A percentile compares a stretch with the other conserved stretches of the same genome.
Conservation (phyloP, 2,113 vertebrate species). For the Hucho hucho region DNA sequence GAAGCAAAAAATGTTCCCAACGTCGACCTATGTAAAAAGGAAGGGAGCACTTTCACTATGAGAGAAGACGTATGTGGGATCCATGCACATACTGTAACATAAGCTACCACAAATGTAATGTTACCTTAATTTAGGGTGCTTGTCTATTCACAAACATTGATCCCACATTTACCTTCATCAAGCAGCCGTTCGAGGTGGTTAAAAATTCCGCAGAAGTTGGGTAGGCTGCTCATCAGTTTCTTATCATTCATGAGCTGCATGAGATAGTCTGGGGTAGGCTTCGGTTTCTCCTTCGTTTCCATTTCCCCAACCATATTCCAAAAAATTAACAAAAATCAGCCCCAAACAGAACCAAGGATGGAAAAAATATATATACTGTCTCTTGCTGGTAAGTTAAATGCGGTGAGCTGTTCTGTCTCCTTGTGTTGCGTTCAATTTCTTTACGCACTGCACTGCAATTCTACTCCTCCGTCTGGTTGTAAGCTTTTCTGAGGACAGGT, state of each 20-base stretch:
- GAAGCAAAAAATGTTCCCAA: neutral
- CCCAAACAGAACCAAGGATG: conserved; percentile 32
- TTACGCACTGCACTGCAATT: conserved; percentile 37
- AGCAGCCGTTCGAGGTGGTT: conserved; percentile 89
- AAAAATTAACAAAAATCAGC: conserved; percentile 26
- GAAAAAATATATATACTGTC: conserved; percentile 37
- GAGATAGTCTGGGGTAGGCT: conserved; percentile 88
- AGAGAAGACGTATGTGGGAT: neutral
- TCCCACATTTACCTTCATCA: conserved; percentile 79
- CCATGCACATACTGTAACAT: neutral
- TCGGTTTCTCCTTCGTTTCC: conserved; percentile 89
- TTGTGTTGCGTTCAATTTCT: conserved; percentile 26
- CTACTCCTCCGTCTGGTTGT: conserved; percentile 7
- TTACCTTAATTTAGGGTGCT: neutral
- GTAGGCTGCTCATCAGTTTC: conserved; percentile 91
- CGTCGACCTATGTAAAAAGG: neutral
- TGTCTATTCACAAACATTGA: neutral
- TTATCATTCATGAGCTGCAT: conserved; percentile 95
- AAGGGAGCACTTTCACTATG: neutral
- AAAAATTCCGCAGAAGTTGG: conserved; percentile 93
- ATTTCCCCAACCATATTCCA: conserved; percentile 91
- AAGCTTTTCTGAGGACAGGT: conserved; percentile 23
- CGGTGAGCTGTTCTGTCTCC: conserved; percentile 23
- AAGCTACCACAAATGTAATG: neutral
- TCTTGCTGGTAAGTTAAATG: conserved; percentile 7